Evolutionary conservation across 2,797 vertebrate genomes (phyloP).

Genomic region (Florisuga fusca): DNA sequence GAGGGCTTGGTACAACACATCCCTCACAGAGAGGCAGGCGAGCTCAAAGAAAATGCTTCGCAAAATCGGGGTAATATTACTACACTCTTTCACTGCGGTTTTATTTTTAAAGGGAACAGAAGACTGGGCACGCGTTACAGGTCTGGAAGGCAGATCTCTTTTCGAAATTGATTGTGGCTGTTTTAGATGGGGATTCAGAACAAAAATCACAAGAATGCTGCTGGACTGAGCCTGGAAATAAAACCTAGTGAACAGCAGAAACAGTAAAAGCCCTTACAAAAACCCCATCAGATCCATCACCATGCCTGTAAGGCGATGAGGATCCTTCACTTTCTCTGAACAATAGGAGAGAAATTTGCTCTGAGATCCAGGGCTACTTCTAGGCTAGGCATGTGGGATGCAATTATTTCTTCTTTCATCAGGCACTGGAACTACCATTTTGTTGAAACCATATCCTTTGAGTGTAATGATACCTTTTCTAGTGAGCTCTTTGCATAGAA

Average conservation of each 20-base stretch:
- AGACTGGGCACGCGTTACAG: neutral
- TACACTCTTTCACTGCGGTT: neutral
- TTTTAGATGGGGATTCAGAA: neutral
- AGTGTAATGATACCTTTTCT: conserved; percentile 44
- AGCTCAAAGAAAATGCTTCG: neutral
- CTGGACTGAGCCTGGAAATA: neutral
- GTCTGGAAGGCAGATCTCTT: neutral
- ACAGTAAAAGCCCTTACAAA: neutral
- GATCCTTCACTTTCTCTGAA: conserved; percentile 58
- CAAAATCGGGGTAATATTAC: neutral
- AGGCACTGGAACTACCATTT: conserved; percentile 67
- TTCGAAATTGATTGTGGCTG: neutral
- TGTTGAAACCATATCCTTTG: conserved; percentile 61
- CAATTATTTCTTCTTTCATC: conserved; percentile 70
- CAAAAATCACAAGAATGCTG: neutral
- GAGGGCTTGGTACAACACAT: neutral
- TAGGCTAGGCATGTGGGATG: conserved; percentile 44
- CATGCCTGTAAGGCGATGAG: neutral
- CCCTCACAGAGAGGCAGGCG: neutral
- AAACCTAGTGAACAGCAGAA: neutral
- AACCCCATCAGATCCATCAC: conserved; percentile 18
- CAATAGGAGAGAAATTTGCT: conserved; percentile 48
- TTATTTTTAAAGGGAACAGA: neutral
- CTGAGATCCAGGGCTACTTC: conserved; percentile 36
- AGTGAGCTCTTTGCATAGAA: neutral